Evolutionary conservation across 2,113 vertebrate species (phyloP), one percentile per base, ranked within the genome.

Genomic region (Sylvia atricapilla): DNA sequence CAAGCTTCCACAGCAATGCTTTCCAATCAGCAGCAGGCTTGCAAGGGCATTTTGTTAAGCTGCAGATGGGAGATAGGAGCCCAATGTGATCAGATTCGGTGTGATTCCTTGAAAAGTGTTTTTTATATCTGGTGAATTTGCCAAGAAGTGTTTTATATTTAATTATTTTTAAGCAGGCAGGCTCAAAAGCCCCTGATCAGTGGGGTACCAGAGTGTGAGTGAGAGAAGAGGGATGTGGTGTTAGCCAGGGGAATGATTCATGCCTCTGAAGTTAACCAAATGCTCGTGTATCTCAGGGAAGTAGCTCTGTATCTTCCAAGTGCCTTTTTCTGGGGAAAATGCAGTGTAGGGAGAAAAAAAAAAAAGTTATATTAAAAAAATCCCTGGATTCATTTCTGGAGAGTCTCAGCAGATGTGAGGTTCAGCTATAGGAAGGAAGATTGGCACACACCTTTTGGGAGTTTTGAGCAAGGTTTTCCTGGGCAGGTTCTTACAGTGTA

Each of bases 1-100:
- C 92, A 95, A 92, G 93, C 91, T 96, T 94, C 96, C 96, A 88
- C 66, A 94, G 97, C 80, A 92, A 39, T 2, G 23, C 55, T 96
- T 97, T 96, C 92, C 95, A 92, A 89, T 69, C 91, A 96, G 91
- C 94, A 89, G 62, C 68, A 84, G 86, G 31, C 79, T 92, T 96
- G 93, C 86, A 69, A 86, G 73, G 69, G 93, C 89, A 82, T 96
- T 94, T 97, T 72, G 49, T 73, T n/a, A 73, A 79, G 56, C 56
- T 87, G 60, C 64, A 89, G 90, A 93, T 93, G 94, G 90, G 89
- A 93, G 79, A 93, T 87, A 92, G 91, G 67, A 93, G 55, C 64
- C 84, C 86, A 76, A 60, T 49, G 70, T 93, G 90, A 90, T 86
- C 28, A 0, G 37, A 89, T 80, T 35, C 16, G 0, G 70, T 89